These are phyloP conservation scores for Euplagia quadripunctaria DNA, from an alignment of 2,888 invertebrate genomes.

Conservation along the genomic window DNA sequence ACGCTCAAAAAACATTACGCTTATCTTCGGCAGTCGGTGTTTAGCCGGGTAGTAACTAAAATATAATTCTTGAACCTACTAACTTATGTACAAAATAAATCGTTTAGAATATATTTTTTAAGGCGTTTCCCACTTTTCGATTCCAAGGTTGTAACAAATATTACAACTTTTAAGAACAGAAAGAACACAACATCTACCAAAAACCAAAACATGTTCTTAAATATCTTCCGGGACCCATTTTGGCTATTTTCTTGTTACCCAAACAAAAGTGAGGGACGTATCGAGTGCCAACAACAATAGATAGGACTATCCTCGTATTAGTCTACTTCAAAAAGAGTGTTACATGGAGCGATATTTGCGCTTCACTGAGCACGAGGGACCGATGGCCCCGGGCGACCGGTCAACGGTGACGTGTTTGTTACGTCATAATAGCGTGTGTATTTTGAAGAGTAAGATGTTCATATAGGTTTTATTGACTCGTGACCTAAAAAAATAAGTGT, in stretches of 20 bases:
- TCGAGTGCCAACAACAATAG: slow-evolving; percentile 5
- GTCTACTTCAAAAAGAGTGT: slow-evolving; percentile 19
- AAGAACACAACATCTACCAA: neutral
- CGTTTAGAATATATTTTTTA: no score
- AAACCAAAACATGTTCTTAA: neutral
- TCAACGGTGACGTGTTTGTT: neutral
- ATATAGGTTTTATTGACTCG: no score
- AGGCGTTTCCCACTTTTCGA: no score
- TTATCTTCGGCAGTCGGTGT: no score
- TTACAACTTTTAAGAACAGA: neutral
- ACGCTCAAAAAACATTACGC: no score
- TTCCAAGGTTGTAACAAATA: neutral
- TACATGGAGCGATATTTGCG: slow-evolving; percentile 17
- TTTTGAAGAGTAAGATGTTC: neutral
- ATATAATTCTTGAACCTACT: no score
- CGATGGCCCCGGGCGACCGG: neutral
- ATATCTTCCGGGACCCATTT: neutral
- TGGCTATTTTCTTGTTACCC: slow-evolving; percentile 3
- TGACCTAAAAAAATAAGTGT: no score
- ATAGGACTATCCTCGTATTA: slow-evolving; percentile 12
- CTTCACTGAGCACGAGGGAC: slow-evolving; percentile 9
- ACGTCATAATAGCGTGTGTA: neutral
- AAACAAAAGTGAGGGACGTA: slow-evolving; percentile 12
- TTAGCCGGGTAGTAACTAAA: no score
- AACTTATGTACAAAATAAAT: no score